These are phyloP conservation scores for Sialis lutaria DNA, from an alignment of 2,888 invertebrate genomes.

Conservation along the genomic window DNA sequence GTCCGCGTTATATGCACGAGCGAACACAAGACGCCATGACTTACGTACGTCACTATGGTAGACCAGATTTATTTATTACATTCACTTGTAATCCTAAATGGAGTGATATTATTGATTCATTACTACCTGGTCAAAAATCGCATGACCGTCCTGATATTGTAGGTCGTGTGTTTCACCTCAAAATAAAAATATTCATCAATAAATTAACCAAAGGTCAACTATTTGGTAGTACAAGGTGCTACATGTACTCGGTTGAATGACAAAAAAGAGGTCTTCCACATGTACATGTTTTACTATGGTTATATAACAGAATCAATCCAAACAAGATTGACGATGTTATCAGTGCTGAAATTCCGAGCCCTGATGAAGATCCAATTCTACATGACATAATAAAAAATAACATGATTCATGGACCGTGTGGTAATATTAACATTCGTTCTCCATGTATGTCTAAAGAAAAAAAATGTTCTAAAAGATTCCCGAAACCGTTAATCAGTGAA, in stretches of 20 bases:
- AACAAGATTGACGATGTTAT: constrained; percentile 19
- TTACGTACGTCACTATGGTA: constrained; percentile 18
- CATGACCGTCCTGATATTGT: constrained; percentile 15
- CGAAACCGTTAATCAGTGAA: constrained; percentile 3
- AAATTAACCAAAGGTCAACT: constrained; percentile 12
- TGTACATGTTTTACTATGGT: constrained; percentile 17
- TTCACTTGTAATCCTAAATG: constrained; percentile 14
- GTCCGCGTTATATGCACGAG: constrained; percentile 15
- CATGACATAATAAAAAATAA: constrained; percentile 10
- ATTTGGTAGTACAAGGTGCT: constrained; percentile 13
- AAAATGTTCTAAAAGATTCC: constrained; percentile 8
- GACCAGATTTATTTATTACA: constrained; percentile 12
- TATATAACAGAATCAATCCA: constrained; percentile 14
- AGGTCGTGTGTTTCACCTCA: constrained; percentile 8
- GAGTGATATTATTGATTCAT: constrained; percentile 12
- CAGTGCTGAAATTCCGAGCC: constrained; percentile 17
- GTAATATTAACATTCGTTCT: constrained; percentile 9
- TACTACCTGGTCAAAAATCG: constrained; percentile 9
- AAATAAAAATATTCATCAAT: constrained; percentile 13
- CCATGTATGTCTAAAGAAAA: constrained; percentile 17
- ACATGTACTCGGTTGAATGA: constrained; percentile 13
- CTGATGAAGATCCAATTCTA: constrained; percentile 11
- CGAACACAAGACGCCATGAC: constrained; percentile 15
- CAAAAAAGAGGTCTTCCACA: constrained; percentile 19
- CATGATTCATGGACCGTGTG: constrained; percentile 18